Base-by-base conservation (phyloP, 2,888 invertebrate species). In the Rhodophaea formosa region DNA sequence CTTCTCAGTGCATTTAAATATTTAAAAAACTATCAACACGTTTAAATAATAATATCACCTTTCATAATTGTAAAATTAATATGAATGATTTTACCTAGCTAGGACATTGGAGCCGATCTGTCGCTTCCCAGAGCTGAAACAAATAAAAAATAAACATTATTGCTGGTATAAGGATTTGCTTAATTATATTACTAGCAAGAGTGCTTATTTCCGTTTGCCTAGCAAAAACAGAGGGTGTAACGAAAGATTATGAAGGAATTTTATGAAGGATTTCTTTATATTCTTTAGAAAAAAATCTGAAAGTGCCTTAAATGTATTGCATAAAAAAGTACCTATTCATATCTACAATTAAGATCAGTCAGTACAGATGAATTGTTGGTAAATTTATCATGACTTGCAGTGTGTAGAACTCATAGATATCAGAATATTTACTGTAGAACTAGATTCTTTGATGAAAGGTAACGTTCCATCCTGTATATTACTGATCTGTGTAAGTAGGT, bases 41-140 rank as follows among this genome's bases (percentile, higher is more conserved):
- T n/a, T 17, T 3, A 23, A 46, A 23, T 6, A 23, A 23, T 23
- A 23, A 2, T 23, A 23, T 16, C 8, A 44, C 16, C 8, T 8
- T 15, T 46, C 10, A 6, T 23, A 23, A 46, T n/a, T 8, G 12
- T 29, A 12, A 29, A 29, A n/a, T 16, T 8, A 47, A 47, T 23
- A 16, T 10, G 1, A 12, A 49, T 30, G 58, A 56, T 60, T 35
- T 71, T 92, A 96, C 96, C 96, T 96, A 74, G 96, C 96, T 94
- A 96, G 92, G 80, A 96, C 96, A 94, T 96, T 96, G 78, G 96
- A 95, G 79, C 96, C 95, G 70, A 96, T 92, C 87, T 96, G 95
- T 80, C 96, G 93, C 88, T 95, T 95, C 70, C 94, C 95, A 79
- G 96, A 95, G 86, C 96, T 96, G 93, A 72, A 95, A 89, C 86